Evolutionary conservation across 2,888 invertebrate species (phyloP).

Genomic region (Xylota sylvarum): DNA sequence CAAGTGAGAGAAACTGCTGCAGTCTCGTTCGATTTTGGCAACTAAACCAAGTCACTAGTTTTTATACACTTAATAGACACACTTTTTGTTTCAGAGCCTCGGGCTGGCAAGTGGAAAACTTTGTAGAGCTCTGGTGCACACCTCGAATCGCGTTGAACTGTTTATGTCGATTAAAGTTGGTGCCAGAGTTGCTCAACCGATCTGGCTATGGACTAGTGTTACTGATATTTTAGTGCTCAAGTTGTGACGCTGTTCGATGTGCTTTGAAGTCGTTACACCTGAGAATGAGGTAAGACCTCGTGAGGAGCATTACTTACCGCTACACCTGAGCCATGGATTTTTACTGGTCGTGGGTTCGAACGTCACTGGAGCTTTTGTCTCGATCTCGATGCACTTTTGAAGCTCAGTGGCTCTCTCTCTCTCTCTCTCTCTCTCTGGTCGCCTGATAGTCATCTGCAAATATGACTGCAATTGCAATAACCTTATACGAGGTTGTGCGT

Average conservation of each 20-base stretch:
- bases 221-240: constrained; percentile 41
- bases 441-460: background rate
- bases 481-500: constrained; percentile 40
- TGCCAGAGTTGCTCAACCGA: constrained; percentile 66
- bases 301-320: constrained; percentile 47
- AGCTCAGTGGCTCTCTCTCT: constrained; percentile 39
- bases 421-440: too few species aligned
- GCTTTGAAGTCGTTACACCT: constrained; percentile 58
- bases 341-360: background rate
- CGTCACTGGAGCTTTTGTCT: constrained; percentile 52
- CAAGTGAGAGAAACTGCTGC: constrained; percentile 18
- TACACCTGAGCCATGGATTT: constrained; percentile 12
- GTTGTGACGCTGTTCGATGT: constrained; percentile 38
- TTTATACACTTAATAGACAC: constrained; percentile 6
- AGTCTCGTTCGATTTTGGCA: constrained; percentile 49
- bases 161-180: constrained; percentile 64
- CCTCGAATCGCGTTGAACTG: constrained; percentile 66
- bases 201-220: constrained; percentile 49
- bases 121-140: constrained; percentile 53
- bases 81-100: background rate
- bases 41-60: constrained; percentile 41
- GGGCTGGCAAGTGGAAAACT: constrained; percentile 16
- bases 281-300: constrained; percentile 58
- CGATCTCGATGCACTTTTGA: constrained; percentile 52
- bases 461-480: constrained; percentile 28